Evolutionary conservation across 2,888 invertebrate genomes (phyloP), one percentile per base, ranked within the genome.

Genomic region (Cenopis cana): DNA sequence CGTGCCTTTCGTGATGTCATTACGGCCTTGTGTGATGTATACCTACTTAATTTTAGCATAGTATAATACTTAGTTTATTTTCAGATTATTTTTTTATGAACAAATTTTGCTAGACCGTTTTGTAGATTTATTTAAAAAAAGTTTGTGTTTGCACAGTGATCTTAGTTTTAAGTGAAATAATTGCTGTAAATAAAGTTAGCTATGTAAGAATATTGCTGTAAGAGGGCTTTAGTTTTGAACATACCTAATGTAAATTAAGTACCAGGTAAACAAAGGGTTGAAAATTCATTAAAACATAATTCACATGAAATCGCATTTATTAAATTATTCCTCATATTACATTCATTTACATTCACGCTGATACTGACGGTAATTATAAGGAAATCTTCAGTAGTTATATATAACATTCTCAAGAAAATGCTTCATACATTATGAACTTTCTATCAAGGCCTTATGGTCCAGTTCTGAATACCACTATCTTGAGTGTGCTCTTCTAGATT

Each of bases 161-260:
- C 33, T 33, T 33, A 33, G 6, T 18, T 24, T 24, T 54, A 20
- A 14, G n/a, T 24, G 17, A 20, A n/a, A n/a, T n/a, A 24, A 24
- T 54, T 24, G 10, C 17, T 38, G 57, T 57, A 38, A 57, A 57
- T 57, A 57, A 57, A 57, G 36, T 18, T 12, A 33, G 8, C 0
- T 33, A 33, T 29, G 29, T 29, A 29, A 29, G 29, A 4, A 29
- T 29, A 29, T 29, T 29, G 29, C 33, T 5, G 33, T 33, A 33
- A 5, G 5, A 8, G 0, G 33, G 33, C 8, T 46, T 46, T 46
- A 8, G 0, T 46, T 46, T 38, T 6, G 17, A 18, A 33, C 6
- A 57, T 41, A 33, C 6, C 38, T 41, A 75, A 75, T 73, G 75
- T 72, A 68, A 75, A 78, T 69, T 70, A 74, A 74, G 6, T 33